These are phyloP conservation scores for Pterois miles DNA, from an alignment of 2,797 vertebrate species.

Conservation along the genomic window DNA sequence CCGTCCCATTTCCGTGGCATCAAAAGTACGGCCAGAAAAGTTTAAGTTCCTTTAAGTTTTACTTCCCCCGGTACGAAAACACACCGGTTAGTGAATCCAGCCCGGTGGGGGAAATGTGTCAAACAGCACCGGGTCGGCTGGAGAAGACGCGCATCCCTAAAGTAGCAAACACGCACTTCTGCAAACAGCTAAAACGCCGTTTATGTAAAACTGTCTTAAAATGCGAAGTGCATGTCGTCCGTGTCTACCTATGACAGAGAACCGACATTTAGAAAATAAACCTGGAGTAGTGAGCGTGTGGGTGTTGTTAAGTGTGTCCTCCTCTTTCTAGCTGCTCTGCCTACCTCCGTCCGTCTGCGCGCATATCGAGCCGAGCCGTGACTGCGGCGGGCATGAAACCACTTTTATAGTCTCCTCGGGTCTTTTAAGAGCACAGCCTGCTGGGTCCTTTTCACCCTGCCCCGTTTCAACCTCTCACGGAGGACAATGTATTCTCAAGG, in stretches of 20 bases:
- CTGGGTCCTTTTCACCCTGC: conserved; percentile 57
- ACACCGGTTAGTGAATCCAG: conserved; percentile 35
- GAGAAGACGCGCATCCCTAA: conserved; percentile 62
- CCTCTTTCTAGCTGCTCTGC: conserved; percentile 20
- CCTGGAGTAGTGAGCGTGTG: not conserved
- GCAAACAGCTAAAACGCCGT: not conserved
- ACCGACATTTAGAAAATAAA: conserved; percentile 27
- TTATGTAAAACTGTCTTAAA: not conserved
- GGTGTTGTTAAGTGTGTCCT: conserved; percentile 11
- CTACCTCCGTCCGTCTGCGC: conserved; percentile 53
- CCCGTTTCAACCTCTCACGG: conserved; percentile 55
- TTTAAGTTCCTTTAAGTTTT: conserved; percentile 39
- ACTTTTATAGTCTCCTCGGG: conserved; percentile 79
- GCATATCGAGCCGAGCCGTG: conserved; percentile 50
- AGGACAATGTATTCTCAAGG: conserved; percentile 57
- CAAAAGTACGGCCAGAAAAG: conserved; percentile 47
- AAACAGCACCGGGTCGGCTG: conserved; percentile 53
- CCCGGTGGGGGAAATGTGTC: conserved; percentile 40
- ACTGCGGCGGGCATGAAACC: conserved; percentile 72
- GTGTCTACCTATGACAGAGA: conserved; percentile 24
- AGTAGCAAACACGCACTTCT: conserved; percentile 13
- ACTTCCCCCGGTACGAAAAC: conserved; percentile 15
- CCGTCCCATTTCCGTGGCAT: conserved; percentile 76
- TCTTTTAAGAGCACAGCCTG: conserved; percentile 70
- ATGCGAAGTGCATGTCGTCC: not conserved